Evolutionary conservation across 2,888 invertebrate species (phyloP).

Genomic region (Drosophila fulvimacula): DNA sequence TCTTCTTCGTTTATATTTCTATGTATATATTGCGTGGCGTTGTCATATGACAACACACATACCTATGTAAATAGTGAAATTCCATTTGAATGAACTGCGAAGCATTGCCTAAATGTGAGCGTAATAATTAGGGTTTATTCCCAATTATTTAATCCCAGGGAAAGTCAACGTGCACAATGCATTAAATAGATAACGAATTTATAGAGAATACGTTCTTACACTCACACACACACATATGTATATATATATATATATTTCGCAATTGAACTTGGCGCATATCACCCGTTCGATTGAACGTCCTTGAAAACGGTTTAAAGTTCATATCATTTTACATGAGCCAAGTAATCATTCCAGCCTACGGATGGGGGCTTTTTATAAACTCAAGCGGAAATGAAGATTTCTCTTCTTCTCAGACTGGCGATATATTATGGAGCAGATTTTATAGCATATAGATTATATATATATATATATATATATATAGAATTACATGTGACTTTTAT

Average conservation of each 20-base stretch:
- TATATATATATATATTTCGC: background rate
- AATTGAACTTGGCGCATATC: constrained; percentile 17
- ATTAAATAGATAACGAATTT: constrained; percentile 39
- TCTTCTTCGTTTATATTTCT: constrained; percentile 10
- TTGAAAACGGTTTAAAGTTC: constrained; percentile 34
- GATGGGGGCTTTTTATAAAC: constrained; percentile 1
- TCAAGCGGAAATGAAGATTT: constrained; percentile 58
- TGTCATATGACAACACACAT: constrained; percentile 27
- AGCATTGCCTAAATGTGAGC: constrained; percentile 33
- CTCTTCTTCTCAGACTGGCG: background rate
- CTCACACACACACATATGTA: background rate
- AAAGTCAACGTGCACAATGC: constrained; percentile 2
- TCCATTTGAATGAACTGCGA: constrained; percentile 39
- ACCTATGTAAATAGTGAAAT: constrained; percentile 31
- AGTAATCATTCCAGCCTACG: constrained; percentile 9
- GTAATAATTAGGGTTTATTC: constrained; percentile 23
- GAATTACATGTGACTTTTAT: background rate
- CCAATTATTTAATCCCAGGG: constrained; percentile 19
- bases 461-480: background rate
- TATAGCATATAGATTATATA: background rate
- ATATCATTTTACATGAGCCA: constrained; percentile 54
- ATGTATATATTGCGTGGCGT: constrained; percentile 14
- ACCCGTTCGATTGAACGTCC: constrained; percentile 38
- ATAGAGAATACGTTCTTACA: constrained; percentile 28
- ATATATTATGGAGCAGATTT: background rate